These are phyloP conservation scores for Coenonympha arcania DNA, from an alignment of 2,888 invertebrate genomes.

Conservation along the genomic window DNA sequence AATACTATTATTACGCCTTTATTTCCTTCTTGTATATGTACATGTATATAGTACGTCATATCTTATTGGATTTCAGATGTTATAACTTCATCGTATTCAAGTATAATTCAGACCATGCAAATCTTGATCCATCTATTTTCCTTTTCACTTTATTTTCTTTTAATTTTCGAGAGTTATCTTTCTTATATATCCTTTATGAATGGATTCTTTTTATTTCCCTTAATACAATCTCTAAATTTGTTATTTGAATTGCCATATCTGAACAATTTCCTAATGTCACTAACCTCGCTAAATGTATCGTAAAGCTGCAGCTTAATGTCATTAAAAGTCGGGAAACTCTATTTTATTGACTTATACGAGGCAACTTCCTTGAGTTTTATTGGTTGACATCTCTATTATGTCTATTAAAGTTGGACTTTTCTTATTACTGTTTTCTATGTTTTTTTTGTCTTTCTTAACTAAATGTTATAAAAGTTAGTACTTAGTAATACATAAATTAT, in stretches of 20 bases:
- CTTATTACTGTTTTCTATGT: background rate
- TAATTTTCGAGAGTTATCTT: background rate
- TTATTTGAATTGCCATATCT: background rate
- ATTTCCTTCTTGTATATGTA: no score
- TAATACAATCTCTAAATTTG: background rate
- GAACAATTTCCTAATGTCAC: slow-evolving; percentile 25
- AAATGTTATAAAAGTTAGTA: background rate
- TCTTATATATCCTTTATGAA: background rate
- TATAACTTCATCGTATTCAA: no score
- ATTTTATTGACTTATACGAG: slow-evolving; percentile 44
- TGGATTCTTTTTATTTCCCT: background rate
- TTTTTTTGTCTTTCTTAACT: slow-evolving; percentile 16
- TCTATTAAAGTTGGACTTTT: background rate
- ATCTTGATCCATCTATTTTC: no score
- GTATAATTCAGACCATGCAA: no score
- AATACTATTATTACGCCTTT: background rate
- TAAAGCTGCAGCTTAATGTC: slow-evolving; percentile 57
- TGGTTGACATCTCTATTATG: background rate
- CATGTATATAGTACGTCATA: no score
- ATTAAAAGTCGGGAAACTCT: slow-evolving; percentile 47
- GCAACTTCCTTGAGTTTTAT: slow-evolving; percentile 42
- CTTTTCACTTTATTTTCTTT: background rate
- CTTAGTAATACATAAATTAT: no score
- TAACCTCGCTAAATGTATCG: slow-evolving; percentile 41
- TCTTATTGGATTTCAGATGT: no score